phyloP scores from a whole-genome alignment of 2,113 vertebrate genomes.

The Microtus montanus region DNA sequence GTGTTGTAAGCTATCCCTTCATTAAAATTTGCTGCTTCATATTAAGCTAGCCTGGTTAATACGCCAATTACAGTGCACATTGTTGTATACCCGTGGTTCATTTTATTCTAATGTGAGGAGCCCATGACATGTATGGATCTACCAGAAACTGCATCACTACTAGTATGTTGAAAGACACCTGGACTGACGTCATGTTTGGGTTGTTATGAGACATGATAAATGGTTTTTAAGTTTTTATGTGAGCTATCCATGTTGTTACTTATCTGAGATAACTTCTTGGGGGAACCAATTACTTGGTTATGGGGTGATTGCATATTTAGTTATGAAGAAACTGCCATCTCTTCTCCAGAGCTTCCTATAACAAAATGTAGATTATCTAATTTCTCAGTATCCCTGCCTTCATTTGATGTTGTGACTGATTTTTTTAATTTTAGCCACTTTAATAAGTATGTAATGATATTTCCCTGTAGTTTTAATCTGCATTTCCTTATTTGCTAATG shows the following conservation, averaged over 20 bases:
- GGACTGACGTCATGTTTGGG: neutral
- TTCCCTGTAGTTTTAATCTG: neutral
- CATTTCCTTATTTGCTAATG: neutral
- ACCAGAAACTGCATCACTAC: neutral
- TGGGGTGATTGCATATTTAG: neutral
- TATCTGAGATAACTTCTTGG: neutral
- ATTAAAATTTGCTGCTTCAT: no score
- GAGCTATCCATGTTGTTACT: neutral
- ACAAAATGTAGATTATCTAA: neutral
- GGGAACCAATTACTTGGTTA: neutral
- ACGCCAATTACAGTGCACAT: neutral
- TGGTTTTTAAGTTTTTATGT: neutral
- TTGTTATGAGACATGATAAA: neutral
- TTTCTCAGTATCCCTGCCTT: neutral
- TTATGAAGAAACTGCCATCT: neutral
- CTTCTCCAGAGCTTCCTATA: neutral
- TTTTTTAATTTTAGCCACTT: neutral
- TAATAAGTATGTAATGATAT: neutral
- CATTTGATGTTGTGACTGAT: neutral
- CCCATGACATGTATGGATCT: neutral
- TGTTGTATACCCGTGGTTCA: neutral
- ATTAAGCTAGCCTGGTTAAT: no score
- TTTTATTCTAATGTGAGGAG: constrained; percentile 29
- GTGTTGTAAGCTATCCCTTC: no score
- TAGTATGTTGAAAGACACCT: neutral